Evolutionary conservation across 2,113 vertebrate species (phyloP), one percentile per base, ranked within the genome.

Genomic region (Sciurus niger): DNA sequence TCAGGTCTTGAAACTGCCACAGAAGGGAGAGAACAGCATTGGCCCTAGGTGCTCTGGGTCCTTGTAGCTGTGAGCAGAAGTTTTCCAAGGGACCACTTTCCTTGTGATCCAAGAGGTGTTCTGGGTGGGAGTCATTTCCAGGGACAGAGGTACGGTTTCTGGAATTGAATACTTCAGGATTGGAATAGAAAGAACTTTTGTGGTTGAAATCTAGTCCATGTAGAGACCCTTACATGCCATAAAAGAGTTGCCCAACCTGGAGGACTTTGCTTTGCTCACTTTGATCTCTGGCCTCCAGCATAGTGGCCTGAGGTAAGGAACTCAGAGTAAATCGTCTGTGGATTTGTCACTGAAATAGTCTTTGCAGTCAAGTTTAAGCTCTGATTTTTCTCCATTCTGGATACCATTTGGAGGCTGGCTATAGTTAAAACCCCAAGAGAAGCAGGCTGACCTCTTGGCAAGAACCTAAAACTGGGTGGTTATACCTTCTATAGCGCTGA

Each of bases 61-160:
- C 14, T 68, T 10, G 67, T 10, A n/a, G 10, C 10, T 63, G 20
- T 37, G 37, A 46, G 46, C 2, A 0, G 1, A 63, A 74, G 60
- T 86, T 37, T 30, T 34, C 58, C 58, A 30, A 43, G 46, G 51
- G 60, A 13, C 2, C 32, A n/a, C 28, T 51, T 84, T 70, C n/a
- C 13, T 0, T 53, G 58, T 53, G 43, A 63, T 7, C 32, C 1
- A 0, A 20, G 0, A 8, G 1, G 1, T 68, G 18, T 76, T 83
- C 82, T 34, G 80, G 58, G n/a, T 28, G 24, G 37, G 46, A 78
- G 37, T 32, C 63, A 14, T 48, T 8, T 17, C 5, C 34, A 28
- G 78, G n/a, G 46, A 63, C 0, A 0, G 18, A 82, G 22, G 11
- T 74, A 67, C 0, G 0, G 25, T 51, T 60, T 90, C 34, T 77